Conservation (phyloP, 2,888 invertebrate species). For the Pseudeuparius sepicola region DNA sequence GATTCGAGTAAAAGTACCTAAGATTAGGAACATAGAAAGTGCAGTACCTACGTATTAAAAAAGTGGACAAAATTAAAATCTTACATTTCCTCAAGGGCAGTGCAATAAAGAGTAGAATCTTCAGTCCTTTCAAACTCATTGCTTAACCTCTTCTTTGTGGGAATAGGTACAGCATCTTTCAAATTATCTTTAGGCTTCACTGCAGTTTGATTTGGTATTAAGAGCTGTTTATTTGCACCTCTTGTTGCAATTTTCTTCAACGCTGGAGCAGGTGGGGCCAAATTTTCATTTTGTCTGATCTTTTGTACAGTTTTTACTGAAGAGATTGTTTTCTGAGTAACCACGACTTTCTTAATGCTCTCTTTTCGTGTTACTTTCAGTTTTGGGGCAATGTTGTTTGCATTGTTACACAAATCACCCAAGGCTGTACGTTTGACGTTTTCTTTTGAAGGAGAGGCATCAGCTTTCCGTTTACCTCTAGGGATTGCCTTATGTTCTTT, state of each 20-base stretch:
- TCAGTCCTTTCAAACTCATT: conserved; percentile 65
- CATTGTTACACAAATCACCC: conserved; percentile 46
- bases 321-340: conserved; percentile 33
- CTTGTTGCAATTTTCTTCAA: conserved; percentile 34
- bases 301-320: conserved; percentile 35
- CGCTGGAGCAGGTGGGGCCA: conserved; percentile 31
- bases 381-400: no score
- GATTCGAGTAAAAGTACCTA: no score
- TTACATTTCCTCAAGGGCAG: conserved; percentile 67
- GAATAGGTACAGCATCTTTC: conserved; percentile 30
- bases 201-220: conserved; percentile 32
- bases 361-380: no score
- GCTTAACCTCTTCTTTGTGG: conserved; percentile 48
- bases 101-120: conserved; percentile 64
- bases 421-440: conserved; percentile 74
- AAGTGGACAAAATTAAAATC: conserved; percentile 33
- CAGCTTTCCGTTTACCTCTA: conserved; percentile 68
- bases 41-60: conserved; percentile 9
- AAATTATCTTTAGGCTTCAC: conserved; percentile 34
- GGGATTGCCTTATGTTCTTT: conserved; percentile 30
- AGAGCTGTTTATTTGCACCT: conserved; percentile 29
- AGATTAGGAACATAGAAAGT: no score
- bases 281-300: conserved; percentile 37
- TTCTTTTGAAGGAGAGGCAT: conserved; percentile 66
- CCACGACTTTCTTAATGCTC: conserved; percentile 46